Evolutionary conservation across 2,113 vertebrate genomes (phyloP).

Genomic region (Mystacornis crossleyi): DNA sequence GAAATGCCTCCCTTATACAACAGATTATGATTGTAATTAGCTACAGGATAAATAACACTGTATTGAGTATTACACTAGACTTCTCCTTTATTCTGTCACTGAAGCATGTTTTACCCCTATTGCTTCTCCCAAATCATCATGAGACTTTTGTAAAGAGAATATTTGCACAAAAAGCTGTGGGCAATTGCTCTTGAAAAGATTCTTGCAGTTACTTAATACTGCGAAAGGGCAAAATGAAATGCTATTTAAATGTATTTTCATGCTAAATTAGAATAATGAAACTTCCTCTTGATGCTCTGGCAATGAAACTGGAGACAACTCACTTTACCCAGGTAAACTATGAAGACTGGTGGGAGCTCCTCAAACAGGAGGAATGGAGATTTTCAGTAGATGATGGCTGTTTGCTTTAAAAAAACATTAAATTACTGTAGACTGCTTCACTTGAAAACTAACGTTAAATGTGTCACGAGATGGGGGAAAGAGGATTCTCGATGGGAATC

Average conservation of each 20-base stretch:
- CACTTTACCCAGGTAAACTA: conserved; percentile 53
- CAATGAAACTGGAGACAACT: conserved; percentile 24
- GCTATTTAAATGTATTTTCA: conserved; percentile 68
- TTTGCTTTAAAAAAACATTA: neutral
- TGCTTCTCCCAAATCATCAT: neutral
- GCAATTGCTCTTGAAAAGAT: conserved; percentile 34
- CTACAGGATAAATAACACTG: conserved; percentile 36
- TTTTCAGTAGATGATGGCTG: neutral
- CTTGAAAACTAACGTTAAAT: neutral
- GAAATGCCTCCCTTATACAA: conserved; percentile 4
- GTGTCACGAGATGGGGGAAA: neutral
- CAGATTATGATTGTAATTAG: conserved; percentile 48
- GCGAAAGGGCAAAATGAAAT: conserved; percentile 58
- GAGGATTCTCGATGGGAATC: neutral
- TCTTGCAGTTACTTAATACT: conserved; percentile 36
- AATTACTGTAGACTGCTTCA: neutral
- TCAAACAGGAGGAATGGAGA: neutral
- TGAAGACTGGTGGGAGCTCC: neutral
- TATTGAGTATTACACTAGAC: neutral
- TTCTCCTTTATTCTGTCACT: conserved; percentile 37
- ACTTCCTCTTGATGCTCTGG: neutral
- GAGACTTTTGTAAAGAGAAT: neutral
- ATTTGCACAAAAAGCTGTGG: conserved; percentile 59
- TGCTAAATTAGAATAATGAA: conserved; percentile 52
- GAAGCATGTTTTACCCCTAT: conserved; percentile 13